Evolutionary conservation across 2,888 invertebrate species (phyloP), one percentile per base, ranked within the genome.

Genomic region (Mythimna lalbum): DNA sequence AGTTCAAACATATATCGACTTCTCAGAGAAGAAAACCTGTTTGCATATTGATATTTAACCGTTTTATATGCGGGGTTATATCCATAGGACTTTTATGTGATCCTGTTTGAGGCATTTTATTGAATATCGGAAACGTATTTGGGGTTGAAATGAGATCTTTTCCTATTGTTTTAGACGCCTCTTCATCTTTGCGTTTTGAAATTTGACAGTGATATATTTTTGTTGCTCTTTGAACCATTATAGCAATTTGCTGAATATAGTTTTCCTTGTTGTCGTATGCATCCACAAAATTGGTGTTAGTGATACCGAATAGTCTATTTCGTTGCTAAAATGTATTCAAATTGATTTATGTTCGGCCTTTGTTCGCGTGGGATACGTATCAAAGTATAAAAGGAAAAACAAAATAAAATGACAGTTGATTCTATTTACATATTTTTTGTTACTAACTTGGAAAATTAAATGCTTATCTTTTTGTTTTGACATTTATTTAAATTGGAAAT

Each of bases 81-180:
- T 90, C 88, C 87, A 88, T 89, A 88, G 83, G 86, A 89, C 87
- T 87, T 90, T 89, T 89, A 88, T 90, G 88, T 90, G 89, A 93
- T 92, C 90, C 87, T 89, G 89, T 93, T 93, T 93, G 92, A 92
- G 87, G 87, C 87, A 88, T 91, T 92, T 93, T 94, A 94, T 95
- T 94, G 90, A 94, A 95, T 94, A 94, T 93, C 88, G 75, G 91
- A 91, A 93, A 93, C 91, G 92, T 92, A 93, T 94, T 93, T 92
- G 90, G 90, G 90, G 87, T 87, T 89, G 91, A 92, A 93, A 94
- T 93, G 90, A 92, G 92, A 93, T 94, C 89, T 89, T 75, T 66
- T 78, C 61, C 89, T 90, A 91, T 93, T 94, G 93, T 93, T 94
- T 90, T 89, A 87, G 86, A 87, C 87, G 83, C 87, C 88, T 76